Conservation (phyloP, 2,113 vertebrate species). For the Cyphomyrus discorhynchus region DNA sequence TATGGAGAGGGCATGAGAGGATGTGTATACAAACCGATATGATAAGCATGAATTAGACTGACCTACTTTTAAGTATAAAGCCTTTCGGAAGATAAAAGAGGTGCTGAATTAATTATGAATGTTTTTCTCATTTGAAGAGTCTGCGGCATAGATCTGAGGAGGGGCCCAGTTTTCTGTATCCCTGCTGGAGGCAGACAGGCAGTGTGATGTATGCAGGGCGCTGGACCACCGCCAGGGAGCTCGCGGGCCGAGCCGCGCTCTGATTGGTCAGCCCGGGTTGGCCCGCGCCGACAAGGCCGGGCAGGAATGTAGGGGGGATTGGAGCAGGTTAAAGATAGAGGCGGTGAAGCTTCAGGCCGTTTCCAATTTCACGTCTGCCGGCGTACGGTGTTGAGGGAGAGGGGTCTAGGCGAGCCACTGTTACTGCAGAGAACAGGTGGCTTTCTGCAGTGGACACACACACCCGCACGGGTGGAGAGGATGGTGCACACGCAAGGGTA, state of each 20-base stretch:
- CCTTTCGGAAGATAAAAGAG: not conserved
- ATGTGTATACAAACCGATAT: not conserved
- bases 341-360: conserved; percentile 63
- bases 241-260: conserved; percentile 50
- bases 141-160: not conserved
- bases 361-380: conserved; percentile 64
- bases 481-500: conserved; percentile 75
- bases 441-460: conserved; percentile 29
- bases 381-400: conserved; percentile 27
- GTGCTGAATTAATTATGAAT: not conserved
- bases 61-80: not conserved
- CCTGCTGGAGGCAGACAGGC: conserved; percentile 43
- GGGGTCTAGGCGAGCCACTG: conserved; percentile 15
- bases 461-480: conserved; percentile 32
- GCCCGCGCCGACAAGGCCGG: conserved; percentile 72
- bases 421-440: conserved; percentile 25
- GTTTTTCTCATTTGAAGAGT: not conserved
- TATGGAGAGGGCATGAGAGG: not conserved
- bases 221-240: conserved; percentile 41
- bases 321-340: conserved; percentile 97
- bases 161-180: not conserved
- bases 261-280: conserved; percentile 69
- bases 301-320: conserved; percentile 88
- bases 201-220: conserved; percentile 46
- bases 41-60: not conserved